Percentiles rank a stretch among this genome's conserved stretches.
These are phyloP conservation scores for Vombatus ursinus DNA, from an alignment of 2,113 vertebrate genomes.

Conservation along the genomic window DNA sequence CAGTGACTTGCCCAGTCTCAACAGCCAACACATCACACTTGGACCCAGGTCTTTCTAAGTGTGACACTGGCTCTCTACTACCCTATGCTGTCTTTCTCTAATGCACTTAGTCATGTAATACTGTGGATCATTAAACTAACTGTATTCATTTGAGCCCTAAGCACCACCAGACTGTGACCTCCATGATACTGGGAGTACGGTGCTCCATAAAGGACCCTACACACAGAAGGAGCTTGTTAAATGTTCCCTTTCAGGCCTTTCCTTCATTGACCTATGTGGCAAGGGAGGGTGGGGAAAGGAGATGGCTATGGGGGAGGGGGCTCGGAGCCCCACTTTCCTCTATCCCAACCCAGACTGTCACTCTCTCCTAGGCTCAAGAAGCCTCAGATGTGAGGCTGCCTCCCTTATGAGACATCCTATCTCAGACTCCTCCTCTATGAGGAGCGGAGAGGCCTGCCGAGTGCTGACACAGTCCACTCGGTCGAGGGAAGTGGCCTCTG, in stretches of 20 bases:
- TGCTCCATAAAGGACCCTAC: not conserved
- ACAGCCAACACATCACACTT: not conserved
- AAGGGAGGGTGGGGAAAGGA: too few relatives aligned
- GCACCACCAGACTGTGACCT: not conserved
- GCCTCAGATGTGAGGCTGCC: not conserved
- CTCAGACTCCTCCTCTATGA: constrained; percentile 56
- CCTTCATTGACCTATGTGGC: not conserved
- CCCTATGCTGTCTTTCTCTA: not conserved
- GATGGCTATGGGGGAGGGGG: too few relatives aligned
- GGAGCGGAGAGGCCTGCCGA: constrained; percentile 21
- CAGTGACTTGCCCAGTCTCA: not conserved
- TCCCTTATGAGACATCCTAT: constrained; percentile 68
- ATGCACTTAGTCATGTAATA: not conserved
- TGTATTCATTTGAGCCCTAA: not conserved
- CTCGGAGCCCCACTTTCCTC: not conserved
- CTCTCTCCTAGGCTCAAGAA: not conserved
- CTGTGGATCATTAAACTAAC: not conserved
- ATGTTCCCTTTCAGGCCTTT: not conserved
- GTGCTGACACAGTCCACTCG: constrained; percentile 70
- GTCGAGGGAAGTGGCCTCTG: constrained; percentile 20
- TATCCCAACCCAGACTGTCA: not conserved
- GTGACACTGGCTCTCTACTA: not conserved
- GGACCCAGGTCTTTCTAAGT: not conserved
- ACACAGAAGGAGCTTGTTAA: not conserved
- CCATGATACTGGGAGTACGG: not conserved